These are phyloP conservation scores for Metalampra italica DNA, from an alignment of 2,888 invertebrate species.

Conservation along the genomic window DNA sequence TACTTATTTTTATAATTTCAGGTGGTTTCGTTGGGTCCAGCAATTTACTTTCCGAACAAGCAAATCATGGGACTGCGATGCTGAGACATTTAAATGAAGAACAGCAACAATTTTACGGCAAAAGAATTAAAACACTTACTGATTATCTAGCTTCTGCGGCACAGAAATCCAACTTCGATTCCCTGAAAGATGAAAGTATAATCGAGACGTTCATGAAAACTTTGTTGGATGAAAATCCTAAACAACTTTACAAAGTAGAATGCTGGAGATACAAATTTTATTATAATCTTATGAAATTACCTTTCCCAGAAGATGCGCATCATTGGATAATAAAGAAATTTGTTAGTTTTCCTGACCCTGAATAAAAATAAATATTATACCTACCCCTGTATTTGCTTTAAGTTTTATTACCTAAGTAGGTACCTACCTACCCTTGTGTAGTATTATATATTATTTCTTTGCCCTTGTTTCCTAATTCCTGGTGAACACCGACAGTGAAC, in stretches of 20 bases:
- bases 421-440: too few species aligned
- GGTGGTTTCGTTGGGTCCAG: conserved; percentile 85
- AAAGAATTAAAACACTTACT: conserved; percentile 82
- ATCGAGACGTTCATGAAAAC: conserved; percentile 81
- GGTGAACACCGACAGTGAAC: too few species aligned
- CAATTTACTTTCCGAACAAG: conserved; percentile 83
- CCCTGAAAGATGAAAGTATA: conserved; percentile 75
- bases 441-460: too few species aligned
- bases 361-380: conserved; percentile 7
- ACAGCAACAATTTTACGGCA: conserved; percentile 80
- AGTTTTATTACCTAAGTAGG: too few species aligned
- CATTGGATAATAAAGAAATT: conserved; percentile 82
- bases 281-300: conserved; percentile 80
- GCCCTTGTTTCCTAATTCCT: too few species aligned
- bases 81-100: conserved; percentile 79
- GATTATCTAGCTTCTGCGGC: conserved; percentile 75
- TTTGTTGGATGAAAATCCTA: conserved; percentile 79
- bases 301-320: conserved; percentile 74
- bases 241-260: conserved; percentile 82
- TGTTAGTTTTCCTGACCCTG: conserved; percentile 77
- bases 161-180: conserved; percentile 54
- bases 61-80: conserved; percentile 81
- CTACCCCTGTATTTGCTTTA: too few species aligned
- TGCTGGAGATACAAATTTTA: conserved; percentile 82
- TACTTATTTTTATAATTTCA: conserved; percentile 31